Base-by-base conservation (phyloP, 2,888 invertebrate genomes). In the Tenthredo livida region DNA sequence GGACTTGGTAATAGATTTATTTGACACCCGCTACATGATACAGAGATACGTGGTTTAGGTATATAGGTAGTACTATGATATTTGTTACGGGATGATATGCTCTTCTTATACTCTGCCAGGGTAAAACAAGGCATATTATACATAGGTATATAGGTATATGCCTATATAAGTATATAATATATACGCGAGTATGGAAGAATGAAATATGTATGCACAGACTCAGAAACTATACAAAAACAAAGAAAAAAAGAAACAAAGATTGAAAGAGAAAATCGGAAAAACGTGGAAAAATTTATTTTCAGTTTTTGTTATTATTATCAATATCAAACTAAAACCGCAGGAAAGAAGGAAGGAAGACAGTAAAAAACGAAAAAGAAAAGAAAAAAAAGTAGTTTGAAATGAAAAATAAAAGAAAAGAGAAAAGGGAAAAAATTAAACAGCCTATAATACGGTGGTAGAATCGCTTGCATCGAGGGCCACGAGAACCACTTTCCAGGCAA, bases 1-100 rank as follows among this genome's bases (percentile, higher is more conserved):
- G 92, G 92, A 91, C 86, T 88, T 90, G 90, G 91, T 93, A 93
- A 93, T 93, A 92, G 93, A 93, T 93, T 93, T 93, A 93, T 93
- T 91, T 91, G 91, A 90, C 91, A 91, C 91, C 90, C 90, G 91
- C 90, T 90, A 90, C 90, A 89, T 89, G 89, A 89, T 91, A 91
- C 91, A 91, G 91, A 90, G 90, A 91, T 89, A 89, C 87, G 90
- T 89, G 89, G n/a, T 9, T 9, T 75, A 37, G 15, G 15, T 15
- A 50, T 17, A n/a, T 77, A 47, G n/a, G n/a, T 50, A 6, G n/a
- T 29, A n/a, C 5, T 75, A 75, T 50, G n/a, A 40, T 12, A 33
- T 72, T 33, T 72, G 40, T 70, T 29, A 29, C 7, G 12, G 7
- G 37, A 29, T 33, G 72, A 54, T 54, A n/a, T 29, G 29, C 54